Evolutionary conservation across 2,888 invertebrate genomes (phyloP), one percentile per base, ranked within the genome.

Genomic region (Oegoconia quadripuncta): DNA sequence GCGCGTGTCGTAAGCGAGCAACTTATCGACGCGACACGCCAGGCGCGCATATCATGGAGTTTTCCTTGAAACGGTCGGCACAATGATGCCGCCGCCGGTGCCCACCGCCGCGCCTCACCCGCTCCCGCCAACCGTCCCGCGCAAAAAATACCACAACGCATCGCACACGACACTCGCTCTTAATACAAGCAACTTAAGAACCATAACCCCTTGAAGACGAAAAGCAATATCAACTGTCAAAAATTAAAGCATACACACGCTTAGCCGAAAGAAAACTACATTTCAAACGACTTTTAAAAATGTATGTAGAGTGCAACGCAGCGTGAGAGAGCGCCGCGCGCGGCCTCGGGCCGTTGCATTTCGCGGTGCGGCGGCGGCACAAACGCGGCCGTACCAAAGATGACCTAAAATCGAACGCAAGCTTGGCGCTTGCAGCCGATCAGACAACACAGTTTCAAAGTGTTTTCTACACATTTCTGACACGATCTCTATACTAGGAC

Each of bases 161-260:
- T 43, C 48, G 45, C 76, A 74, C 46, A 65, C 71, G 50, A 81
- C 77, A 72, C 57, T 79, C 74, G 76, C 72, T 80, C 80, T 68
- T 87, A 82, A 50, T 16, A 36, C 39, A 2, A 45, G 28, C 12
- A 2, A 6, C 42, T 52, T 82, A 88, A 74, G 82, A 75, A 64
- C 62, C 58, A 82, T 62, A 74, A 70, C 79, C 52, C 75, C 64
- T 65, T 78, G 74, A 48, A 59, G 46, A 38, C 34, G 42, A 46
- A 61, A 69, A 74, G 70, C 57, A 78, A 84, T 88, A 81, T 82
- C 86, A 88, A 88, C 88, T 88, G 88, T 88, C 88, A 88, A 88
- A 87, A 87, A 87, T 83, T 80, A 83, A 78, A 78, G 38, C 72
- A 71, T 74, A 77, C 71, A 81, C 83, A 82, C 81, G 83, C 80